phyloP scores from a whole-genome alignment of 2,888 invertebrate species.

The Hemicrepidius hirtus region DNA sequence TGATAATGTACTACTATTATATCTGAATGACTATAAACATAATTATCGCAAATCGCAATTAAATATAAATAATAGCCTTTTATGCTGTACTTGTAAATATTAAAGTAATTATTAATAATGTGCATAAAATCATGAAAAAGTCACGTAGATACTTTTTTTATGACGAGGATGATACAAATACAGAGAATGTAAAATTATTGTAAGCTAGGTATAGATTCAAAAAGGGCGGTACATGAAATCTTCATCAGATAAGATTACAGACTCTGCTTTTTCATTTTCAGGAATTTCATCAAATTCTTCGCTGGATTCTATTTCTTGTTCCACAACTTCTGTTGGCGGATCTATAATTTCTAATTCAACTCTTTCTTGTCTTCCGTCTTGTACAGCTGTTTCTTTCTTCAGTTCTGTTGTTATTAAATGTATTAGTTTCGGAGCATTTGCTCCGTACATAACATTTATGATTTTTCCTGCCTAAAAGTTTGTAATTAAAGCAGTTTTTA shows the following conservation, averaged over 20 bases:
- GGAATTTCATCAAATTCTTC: background rate
- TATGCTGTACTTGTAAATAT: too few species aligned
- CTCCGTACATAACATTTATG: constrained; percentile 87
- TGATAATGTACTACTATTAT: too few species aligned
- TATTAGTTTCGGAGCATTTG: constrained; percentile 86
- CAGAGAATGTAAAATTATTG: too few species aligned
- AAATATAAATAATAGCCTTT: too few species aligned
- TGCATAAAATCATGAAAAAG: too few species aligned
- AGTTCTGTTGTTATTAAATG: constrained; percentile 83
- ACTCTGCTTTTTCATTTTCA: constrained; percentile 2
- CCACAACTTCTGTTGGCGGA: constrained; percentile 29
- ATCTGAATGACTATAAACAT: too few species aligned
- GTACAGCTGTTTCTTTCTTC: constrained; percentile 77
- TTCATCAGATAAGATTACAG: background rate
- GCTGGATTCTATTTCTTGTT: background rate
- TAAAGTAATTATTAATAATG: too few species aligned
- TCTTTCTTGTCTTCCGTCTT: constrained; percentile 72
- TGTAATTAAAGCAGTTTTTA: background rate
- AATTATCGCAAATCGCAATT: too few species aligned
- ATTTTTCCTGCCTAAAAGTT: constrained; percentile 80
- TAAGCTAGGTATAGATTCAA: background rate
- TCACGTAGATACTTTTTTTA: too few species aligned
- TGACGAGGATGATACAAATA: too few species aligned
- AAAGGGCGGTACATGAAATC: constrained; percentile 22
- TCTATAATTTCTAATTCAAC: constrained; percentile 52